These are phyloP conservation scores for Callorhinus ursinus DNA, from an alignment of 2,113 vertebrate species.

Conservation along the genomic window DNA sequence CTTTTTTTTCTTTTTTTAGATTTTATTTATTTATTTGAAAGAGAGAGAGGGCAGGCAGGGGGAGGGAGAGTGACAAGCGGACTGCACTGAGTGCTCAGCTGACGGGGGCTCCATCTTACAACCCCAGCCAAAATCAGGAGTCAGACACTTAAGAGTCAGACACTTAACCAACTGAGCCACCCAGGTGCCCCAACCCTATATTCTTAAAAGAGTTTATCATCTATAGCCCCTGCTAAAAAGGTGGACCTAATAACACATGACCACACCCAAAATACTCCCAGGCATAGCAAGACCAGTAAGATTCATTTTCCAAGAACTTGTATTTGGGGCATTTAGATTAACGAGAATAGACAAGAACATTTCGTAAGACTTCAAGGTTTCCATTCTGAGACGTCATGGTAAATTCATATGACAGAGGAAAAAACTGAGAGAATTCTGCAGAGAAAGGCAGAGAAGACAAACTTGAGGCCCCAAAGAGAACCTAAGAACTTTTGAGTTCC, in stretches of 20 bases:
- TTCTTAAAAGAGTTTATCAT: background rate
- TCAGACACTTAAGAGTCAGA: background rate
- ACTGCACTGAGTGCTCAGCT: background rate
- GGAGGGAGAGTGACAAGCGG: background rate
- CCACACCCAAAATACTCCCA: background rate
- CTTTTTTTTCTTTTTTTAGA: background rate
- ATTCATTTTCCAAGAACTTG: constrained; percentile 10
- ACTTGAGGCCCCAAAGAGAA: background rate
- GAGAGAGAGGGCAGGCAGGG: background rate
- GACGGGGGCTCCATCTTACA: background rate
- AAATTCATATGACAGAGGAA: background rate
- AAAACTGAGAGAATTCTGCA: background rate
- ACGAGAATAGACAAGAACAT: background rate
- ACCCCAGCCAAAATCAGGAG: background rate
- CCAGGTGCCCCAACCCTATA: background rate
- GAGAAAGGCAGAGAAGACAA: background rate
- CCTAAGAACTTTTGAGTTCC: background rate
- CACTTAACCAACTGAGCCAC: background rate
- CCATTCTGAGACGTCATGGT: background rate
- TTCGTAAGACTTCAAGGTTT: background rate
- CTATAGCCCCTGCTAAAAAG: background rate
- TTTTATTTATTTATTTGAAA: background rate
- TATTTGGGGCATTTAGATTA: background rate
- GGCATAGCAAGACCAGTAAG: background rate
- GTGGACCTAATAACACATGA: background rate